Evolutionary conservation across 1,140 invertebrate genomes (phyloP).

Genomic region (Eriosoma lanigerum): DNA sequence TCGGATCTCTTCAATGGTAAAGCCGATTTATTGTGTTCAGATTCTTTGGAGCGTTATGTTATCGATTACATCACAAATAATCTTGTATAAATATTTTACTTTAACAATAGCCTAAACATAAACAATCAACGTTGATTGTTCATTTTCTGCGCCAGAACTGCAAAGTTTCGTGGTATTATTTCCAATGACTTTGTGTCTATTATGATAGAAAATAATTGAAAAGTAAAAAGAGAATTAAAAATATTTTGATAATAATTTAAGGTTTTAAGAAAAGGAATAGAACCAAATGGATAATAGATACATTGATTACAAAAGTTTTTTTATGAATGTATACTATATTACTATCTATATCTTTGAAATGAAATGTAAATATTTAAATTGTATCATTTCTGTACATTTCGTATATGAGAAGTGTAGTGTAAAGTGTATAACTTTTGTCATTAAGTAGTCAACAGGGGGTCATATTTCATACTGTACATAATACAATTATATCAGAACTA

Average conservation of each 20-base stretch:
- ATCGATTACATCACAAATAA: conserved; percentile 2
- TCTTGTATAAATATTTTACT: conserved; percentile 33
- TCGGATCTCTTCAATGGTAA: not conserved
- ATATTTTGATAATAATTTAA: not conserved
- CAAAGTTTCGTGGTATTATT: conserved; percentile 7
- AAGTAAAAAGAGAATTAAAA: not conserved
- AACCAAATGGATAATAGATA: no score
- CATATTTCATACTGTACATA: no score
- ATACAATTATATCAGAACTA: not conserved
- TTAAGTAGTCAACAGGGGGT: no score
- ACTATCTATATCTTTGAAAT: not conserved
- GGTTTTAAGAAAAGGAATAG: not conserved
- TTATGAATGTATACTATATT: not conserved
- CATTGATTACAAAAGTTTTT: not conserved
- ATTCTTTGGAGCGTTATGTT: conserved; percentile 20
- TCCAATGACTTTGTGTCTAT: not conserved
- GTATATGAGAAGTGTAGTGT: no score
- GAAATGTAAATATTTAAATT: not conserved
- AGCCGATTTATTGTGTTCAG: not conserved
- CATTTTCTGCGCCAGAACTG: not conserved
- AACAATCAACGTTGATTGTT: conserved; percentile 18
- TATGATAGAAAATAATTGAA: not conserved
- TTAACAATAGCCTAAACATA: conserved; percentile 8
- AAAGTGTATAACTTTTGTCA: no score
- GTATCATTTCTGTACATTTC: not conserved